Conservation (phyloP, 2,113 vertebrate genomes). For the Gasterosteus aculeatus region DNA sequence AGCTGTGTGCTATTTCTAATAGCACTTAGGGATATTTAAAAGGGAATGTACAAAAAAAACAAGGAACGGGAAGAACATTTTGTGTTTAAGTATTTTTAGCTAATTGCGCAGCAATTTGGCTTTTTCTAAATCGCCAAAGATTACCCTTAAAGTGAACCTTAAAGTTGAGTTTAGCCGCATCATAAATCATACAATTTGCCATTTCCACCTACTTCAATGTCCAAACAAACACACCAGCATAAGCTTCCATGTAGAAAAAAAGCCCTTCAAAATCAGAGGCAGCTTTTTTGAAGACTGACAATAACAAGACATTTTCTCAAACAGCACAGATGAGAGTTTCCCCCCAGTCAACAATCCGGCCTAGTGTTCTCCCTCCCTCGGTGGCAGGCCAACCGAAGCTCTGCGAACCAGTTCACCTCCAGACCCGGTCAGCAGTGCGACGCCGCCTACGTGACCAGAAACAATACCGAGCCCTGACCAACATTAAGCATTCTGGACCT, state of each 20-base stretch:
- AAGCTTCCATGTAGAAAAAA: neutral
- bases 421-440: slow-evolving; percentile 45
- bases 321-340: slow-evolving; percentile 11
- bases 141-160: neutral
- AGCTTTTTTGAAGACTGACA: slow-evolving; percentile 2
- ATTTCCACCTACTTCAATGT: neutral
- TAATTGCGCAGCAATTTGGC: neutral
- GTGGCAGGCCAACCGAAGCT: slow-evolving; percentile 32
- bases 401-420: slow-evolving; percentile 42
- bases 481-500: slow-evolving; percentile 47
- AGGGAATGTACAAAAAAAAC: slow-evolving; percentile 15
- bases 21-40: neutral
- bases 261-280: neutral
- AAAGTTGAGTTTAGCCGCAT: neutral
- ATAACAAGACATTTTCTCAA: slow-evolving; percentile 9
- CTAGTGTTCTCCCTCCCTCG: slow-evolving; percentile 52
- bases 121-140: neutral
- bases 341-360: slow-evolving; percentile 42
- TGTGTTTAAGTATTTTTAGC: neutral
- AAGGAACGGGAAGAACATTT: slow-evolving; percentile 4
- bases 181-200: neutral
- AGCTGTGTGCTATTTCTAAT: slow-evolving; percentile 7
- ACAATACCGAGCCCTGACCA: slow-evolving; percentile 57
- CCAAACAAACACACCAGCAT: slow-evolving; percentile 1
- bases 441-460: slow-evolving; percentile 50